These are phyloP conservation scores for Dinothrombium tinctorium DNA, from an alignment of 1,140 invertebrate genomes.

Conservation along the genomic window DNA sequence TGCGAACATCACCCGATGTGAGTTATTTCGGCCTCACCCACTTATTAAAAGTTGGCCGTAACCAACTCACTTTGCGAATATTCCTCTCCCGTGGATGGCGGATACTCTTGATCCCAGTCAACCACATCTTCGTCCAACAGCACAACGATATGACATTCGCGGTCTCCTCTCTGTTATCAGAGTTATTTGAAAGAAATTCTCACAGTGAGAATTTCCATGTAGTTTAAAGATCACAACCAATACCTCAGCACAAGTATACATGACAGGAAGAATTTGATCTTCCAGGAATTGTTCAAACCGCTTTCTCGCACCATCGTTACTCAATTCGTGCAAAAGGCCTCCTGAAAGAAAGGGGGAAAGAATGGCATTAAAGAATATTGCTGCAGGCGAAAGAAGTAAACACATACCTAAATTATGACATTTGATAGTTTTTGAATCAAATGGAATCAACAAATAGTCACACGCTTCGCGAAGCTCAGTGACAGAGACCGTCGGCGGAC, in stretches of 20 bases:
- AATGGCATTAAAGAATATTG: neutral
- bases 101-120: slow-evolving; percentile 96
- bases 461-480: slow-evolving; percentile 92
- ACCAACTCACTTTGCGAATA: slow-evolving; percentile 64
- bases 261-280: slow-evolving; percentile 74
- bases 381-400: neutral
- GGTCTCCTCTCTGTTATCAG: slow-evolving; percentile 13
- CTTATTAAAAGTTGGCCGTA: too few species aligned
- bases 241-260: slow-evolving; percentile 73
- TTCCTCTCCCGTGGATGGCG: slow-evolving; percentile 95
- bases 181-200: neutral
- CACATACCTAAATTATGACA: slow-evolving; percentile 75
- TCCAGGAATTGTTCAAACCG: slow-evolving; percentile 94
- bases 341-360: slow-evolving; percentile 32
- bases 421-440: slow-evolving; percentile 81
- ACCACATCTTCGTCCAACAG: slow-evolving; percentile 83
- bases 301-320: slow-evolving; percentile 87
- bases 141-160: slow-evolving; percentile 52
- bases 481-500: slow-evolving; percentile 57
- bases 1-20: too few species aligned
- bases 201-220: too few species aligned
- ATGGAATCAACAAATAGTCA: slow-evolving; percentile 92
- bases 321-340: slow-evolving; percentile 85
- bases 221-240: too few species aligned
- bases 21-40: too few species aligned